Evolutionary conservation across 2,797 vertebrate species (phyloP), one percentile per base, ranked within the genome.

Genomic region (Diglossa cyanea): DNA sequence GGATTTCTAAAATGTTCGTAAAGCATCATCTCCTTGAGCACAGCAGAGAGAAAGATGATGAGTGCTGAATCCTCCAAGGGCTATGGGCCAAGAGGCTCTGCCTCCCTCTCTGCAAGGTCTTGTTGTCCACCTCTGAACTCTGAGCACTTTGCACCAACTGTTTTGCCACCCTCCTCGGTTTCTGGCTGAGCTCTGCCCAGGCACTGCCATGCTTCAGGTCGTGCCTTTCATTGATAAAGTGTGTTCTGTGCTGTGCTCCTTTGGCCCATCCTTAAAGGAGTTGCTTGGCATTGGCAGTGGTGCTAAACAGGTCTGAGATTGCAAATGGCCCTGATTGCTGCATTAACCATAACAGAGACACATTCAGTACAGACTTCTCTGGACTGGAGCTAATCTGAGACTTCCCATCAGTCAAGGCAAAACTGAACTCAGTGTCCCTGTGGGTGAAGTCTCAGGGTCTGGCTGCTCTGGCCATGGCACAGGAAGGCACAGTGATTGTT

Each of bases 151-250:
- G 42, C 28, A 75, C 30, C 48, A 44, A 3, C 19, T 60, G 30
- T 86, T 74, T 70, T 71, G 28, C 20, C 17, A 37, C n/a, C 16
- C 10, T 50, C 24, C 17, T 11, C 0, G 0, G 20, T 24, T 90
- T 78, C 58, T 75, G 35, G 14, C 44, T 53, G 70, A 47, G 31
- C 37, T 90, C 72, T 90, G 37, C 54, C 31, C 17, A 4, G 19
- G 11, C 1, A 1, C 44, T 78, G 39, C 39, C 1, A 0, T 45
- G n/a, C 42, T 78, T 80, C 3, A 8, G 50, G 30, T 26, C 57
- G 17, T 51, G 28, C 31, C 19, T 84, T 50, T 40, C 33, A 24
- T 16, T 75, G 51, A 33, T 72, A 30, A 20, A 47, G 18, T 11
- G 19, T 70, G 39, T n/a, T 81, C 62, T 62, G 48, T 17, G 7